Evolutionary conservation across 1,140 invertebrate species (phyloP), one percentile per base, ranked within the genome.

Genomic region (Microplitis mediator): DNA sequence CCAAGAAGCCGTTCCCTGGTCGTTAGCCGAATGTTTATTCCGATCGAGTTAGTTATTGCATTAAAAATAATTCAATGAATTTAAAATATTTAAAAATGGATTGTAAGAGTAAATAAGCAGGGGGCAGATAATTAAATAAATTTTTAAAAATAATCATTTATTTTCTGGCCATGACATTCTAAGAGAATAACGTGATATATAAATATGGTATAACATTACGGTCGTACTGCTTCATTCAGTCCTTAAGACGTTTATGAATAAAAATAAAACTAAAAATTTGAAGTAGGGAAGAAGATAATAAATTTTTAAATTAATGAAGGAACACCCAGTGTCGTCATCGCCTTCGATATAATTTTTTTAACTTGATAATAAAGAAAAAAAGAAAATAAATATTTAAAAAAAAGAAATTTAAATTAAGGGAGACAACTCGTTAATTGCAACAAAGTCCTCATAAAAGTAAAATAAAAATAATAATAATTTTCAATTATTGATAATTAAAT

Each of bases 91-190:
- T 16, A 31, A 16, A 64, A 69, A 69, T 51, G 51, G 61, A 69
- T 11, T 51, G 61, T 36, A 54, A 52, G 45, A 63, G 60, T 39
- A 5, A 56, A 4, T 14, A 50, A 31, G 23, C 23, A 45, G 35
- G 16, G 11, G 16, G 69, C n/a, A 23, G 56, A 14, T 62, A 16
- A 78, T 77, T 78, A 82, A 45, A 78, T 77, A 77, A 79, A 76
- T 23, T 23, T 1, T 1, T 79, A 74, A 78, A 77, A 78, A 70
- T 23, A 70, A 61, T 70, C 78, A 80, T 84, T 85, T 87, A 83
- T 81, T 82, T 85, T 83, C 83, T 80, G 78, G 84, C 82, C 83
- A 85, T 85, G 81, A 84, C 84, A 85, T 80, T 81, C 77, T 78
- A 81, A 79, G 72, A 77, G 76, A 75, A 73, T 71, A 78, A 78